Evolutionary conservation across 2,113 vertebrate genomes (phyloP), one percentile per base, ranked within the genome.

Genomic region (Vireo altiloquus): DNA sequence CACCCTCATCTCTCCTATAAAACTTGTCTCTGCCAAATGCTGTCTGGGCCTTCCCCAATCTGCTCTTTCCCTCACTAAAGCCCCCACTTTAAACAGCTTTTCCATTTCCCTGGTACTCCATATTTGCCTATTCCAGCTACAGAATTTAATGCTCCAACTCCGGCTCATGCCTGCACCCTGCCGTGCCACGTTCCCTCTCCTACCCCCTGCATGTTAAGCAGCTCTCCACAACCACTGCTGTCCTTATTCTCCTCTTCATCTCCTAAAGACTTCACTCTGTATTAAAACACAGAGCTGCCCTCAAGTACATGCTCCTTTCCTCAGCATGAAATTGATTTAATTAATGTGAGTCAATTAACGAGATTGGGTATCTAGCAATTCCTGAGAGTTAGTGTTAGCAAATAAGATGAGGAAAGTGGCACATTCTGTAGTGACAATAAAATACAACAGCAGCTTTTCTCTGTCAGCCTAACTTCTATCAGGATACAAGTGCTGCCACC

Each of bases 291-390:
- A 70, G n/a, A 8, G 17, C 57, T 85, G 31, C 53, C 30, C 66
- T 76, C 49, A 66, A 85, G 74, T 82, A 90, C 47, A 21, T 10
- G 42, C n/a, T 87, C 50, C 74, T 82, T 69, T 33, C 39, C 46
- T 82, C 81, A 60, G 46, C 50, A 56, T 24, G 33, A 87, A 92
- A 86, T 12, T 35, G 44, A 84, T 90, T 72, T 91, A 95, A 94
- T 77, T 91, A 85, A 92, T 66, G 39, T 82, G 75, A 90, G 35
- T 63, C 83, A 90, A 95, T 90, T 92, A 92, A 95, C 46, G 59
- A 64, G 63, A 70, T 17, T 61, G 54, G 52, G 53, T 87, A 81
- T 59, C 81, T 33, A 87, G 57, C 56, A 93, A 83, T 59, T 85
- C 54, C 59, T n/a, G 37, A 82, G 69, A 92, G 27, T 76, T 46